phyloP scores from a whole-genome alignment of 2,888 invertebrate genomes.

The Smittia aterrima region DNA sequence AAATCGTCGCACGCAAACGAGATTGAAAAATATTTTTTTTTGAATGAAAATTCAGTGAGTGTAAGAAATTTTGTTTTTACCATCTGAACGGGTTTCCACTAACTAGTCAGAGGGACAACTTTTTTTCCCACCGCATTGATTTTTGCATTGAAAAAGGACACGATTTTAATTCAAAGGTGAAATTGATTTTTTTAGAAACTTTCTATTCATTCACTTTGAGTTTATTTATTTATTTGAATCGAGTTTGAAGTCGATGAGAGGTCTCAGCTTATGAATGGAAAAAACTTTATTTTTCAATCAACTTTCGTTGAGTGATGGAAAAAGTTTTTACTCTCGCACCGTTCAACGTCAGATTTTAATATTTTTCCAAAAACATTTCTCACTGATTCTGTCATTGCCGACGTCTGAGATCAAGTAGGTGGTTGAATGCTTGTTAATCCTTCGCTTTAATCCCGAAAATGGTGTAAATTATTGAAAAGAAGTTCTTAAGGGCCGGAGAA shows the following conservation, averaged over 20 bases:
- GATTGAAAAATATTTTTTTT: background rate
- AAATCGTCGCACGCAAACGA: background rate
- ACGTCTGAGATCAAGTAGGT: background rate
- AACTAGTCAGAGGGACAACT: background rate
- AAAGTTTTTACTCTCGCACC: constrained; percentile 9
- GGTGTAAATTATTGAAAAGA: constrained; percentile 27
- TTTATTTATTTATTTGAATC: background rate
- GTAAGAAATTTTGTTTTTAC: constrained; percentile 42
- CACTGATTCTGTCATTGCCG: background rate
- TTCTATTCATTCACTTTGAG: too few species aligned
- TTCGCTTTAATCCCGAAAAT: background rate
- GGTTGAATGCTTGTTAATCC: background rate
- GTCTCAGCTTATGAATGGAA: background rate
- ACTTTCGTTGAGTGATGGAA: background rate
- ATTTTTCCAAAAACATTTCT: too few species aligned
- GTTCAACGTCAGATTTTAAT: too few species aligned
- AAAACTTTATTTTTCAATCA: too few species aligned
- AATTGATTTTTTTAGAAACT: constrained; percentile 1
- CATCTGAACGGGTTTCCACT: constrained; percentile 35
- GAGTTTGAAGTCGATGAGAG: too few species aligned
- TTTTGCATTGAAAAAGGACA: constrained; percentile 23
- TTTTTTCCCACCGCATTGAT: constrained; percentile 29
- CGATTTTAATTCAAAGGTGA: constrained; percentile 31
- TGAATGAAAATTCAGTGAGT: constrained; percentile 35
- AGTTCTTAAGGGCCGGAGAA: background rate